Conservation (phyloP, 2,888 invertebrate genomes). For the Tipula confusa region DNA sequence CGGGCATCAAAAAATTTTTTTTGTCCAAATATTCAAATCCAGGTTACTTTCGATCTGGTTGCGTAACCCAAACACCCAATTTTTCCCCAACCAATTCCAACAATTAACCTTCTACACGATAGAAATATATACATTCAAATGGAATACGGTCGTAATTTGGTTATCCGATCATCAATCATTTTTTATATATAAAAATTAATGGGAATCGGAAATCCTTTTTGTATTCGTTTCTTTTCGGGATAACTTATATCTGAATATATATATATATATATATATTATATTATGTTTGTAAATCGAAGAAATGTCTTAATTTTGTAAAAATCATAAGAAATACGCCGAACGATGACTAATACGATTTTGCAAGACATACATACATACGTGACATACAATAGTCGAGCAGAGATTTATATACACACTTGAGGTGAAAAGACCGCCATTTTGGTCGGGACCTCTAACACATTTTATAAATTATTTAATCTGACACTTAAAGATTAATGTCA, state of each 20-base stretch:
- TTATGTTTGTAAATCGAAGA: too few relatives aligned
- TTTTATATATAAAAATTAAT: background rate
- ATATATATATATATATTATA: background rate
- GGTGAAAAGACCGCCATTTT: background rate
- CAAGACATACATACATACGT: background rate
- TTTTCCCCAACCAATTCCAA: background rate
- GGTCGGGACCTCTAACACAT: background rate
- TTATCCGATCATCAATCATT: slow-evolving; percentile 12
- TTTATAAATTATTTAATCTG: background rate
- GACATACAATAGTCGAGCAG: background rate
- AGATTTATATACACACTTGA: background rate
- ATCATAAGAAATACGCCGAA: background rate
- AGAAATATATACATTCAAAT: too few relatives aligned
- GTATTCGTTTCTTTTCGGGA: background rate
- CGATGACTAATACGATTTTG: background rate
- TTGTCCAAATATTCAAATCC: too few relatives aligned
- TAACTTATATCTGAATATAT: background rate
- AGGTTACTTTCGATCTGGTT: too few relatives aligned
- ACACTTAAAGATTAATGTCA: background rate
- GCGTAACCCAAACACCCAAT: too few relatives aligned
- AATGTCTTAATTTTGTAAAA: background rate
- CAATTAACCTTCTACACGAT: background rate
- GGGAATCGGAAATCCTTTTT: slow-evolving; percentile 12
- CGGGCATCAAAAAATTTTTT: too few relatives aligned
- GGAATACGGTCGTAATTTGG: background rate